Evolutionary conservation across 2,113 vertebrate genomes (phyloP), one percentile per base, ranked within the genome.

Genomic region (Casuarius casuarius): DNA sequence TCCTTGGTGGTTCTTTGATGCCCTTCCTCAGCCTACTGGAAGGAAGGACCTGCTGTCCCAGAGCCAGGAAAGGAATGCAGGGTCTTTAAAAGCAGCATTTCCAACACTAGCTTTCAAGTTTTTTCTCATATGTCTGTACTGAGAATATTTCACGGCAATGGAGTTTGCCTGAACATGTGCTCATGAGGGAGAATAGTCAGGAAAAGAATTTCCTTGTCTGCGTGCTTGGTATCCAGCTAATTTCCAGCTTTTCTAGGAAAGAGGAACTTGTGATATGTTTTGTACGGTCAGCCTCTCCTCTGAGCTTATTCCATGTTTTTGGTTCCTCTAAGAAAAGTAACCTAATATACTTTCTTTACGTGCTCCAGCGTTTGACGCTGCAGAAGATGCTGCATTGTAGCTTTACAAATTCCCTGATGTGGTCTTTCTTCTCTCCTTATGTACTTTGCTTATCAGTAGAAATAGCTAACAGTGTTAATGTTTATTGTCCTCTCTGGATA

Each of bases 91-190:
- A 87, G 28, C 28, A 25, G 29, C 0, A 0, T 82, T 92, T 79
- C 74, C 26, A 62, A 7, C 7, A 2, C 48, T 62, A 16, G 7
- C 65, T 76, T 87, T 73, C 18, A 56, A 44, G 12, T 5, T 84
- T 5, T 19, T 72, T 75, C 68, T n/a, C 3, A 0, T 87, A 2
- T 19, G 17, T 31, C 21, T 76, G 2, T 22, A 19, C 22, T 65
- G 40, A 38, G 78, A 72, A 54, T 71, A 54, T 70, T 95, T 88
- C 23, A 71, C 23, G 49, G 49, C 29, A 0, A 0, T 52, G 66
- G 86, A 79, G 84, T 95, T 92, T 95, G 87, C 67, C 81, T 94
- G 66, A 87, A 91, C 72, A 66, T 85, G 71, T 46, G 87, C 22
- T 22, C 3, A 5, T 52, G 51, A 74, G 31, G 31, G 66, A 51